These are phyloP conservation scores for Philotrypesis tridentata DNA, from an alignment of 1,140 invertebrate species.

Conservation along the genomic window DNA sequence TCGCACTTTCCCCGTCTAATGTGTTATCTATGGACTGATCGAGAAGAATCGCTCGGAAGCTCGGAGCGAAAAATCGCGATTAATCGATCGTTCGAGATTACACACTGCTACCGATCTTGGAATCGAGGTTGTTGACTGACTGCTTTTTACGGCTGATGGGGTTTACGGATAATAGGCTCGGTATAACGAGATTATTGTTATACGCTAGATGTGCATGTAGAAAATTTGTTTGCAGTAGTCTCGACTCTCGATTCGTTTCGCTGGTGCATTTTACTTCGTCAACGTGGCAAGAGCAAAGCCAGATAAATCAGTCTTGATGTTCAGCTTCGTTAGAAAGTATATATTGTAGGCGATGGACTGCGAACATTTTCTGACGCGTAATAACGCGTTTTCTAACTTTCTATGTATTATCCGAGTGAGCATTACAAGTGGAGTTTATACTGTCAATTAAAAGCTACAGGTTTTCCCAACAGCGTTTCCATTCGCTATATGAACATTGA, in stretches of 20 bases:
- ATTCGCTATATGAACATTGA: background rate
- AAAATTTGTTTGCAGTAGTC: too few relatives aligned
- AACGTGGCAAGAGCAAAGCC: background rate
- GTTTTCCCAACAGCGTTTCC: background rate
- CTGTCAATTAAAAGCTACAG: background rate
- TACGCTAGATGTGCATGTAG: too few relatives aligned
- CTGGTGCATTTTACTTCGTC: background rate
- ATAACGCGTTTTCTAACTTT: background rate
- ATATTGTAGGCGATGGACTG: background rate
- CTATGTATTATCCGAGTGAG: background rate
- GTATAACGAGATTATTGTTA: background rate
- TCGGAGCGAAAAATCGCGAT: background rate
- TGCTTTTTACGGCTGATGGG: slow-evolving; percentile 16
- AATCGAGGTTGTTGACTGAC: too few relatives aligned
- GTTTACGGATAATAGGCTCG: slow-evolving; percentile 11
- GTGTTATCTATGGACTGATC: background rate
- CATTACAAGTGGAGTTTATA: background rate
- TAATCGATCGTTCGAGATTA: too few relatives aligned
- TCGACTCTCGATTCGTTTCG: too few relatives aligned
- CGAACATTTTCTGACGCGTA: background rate
- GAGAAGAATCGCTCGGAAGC: background rate
- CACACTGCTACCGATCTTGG: too few relatives aligned
- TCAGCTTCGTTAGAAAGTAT: slow-evolving; percentile 7
- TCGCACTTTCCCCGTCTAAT: slow-evolving; percentile 12
- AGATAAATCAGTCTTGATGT: background rate